Conservation (phyloP, 2,888 invertebrate genomes). For the Drosophila prostipennis region DNA sequence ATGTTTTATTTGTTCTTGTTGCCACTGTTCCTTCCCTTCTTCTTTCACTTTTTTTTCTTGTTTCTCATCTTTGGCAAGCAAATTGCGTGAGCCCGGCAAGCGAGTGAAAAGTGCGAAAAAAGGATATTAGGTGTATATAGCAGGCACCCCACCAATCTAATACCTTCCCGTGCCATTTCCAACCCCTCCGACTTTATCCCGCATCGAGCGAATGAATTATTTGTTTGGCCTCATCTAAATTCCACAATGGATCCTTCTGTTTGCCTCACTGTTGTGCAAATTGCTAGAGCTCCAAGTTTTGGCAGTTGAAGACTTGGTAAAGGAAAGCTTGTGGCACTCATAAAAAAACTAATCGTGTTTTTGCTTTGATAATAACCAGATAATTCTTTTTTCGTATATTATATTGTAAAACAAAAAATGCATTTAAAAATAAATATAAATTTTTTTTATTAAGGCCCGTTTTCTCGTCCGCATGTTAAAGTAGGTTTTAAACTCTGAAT, state of each 20-base stretch:
- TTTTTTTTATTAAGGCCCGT: too few relatives aligned
- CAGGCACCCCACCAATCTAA: slow-evolving; percentile 16
- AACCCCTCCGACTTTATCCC: slow-evolving; percentile 21
- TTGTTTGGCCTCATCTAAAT: slow-evolving; percentile 73
- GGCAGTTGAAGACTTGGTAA: slow-evolving; percentile 21
- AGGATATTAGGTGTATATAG: slow-evolving; percentile 47
- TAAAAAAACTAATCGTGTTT: background rate
- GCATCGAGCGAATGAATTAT: slow-evolving; percentile 78
- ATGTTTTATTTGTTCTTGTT: slow-evolving; percentile 81
- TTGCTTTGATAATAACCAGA: background rate
- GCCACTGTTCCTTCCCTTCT: slow-evolving; percentile 43
- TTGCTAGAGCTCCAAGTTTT: slow-evolving; percentile 30
- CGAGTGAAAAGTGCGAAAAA: slow-evolving; percentile 44
- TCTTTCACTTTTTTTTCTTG: slow-evolving; percentile 14
- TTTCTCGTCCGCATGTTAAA: too few relatives aligned
- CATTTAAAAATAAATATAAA: too few relatives aligned
- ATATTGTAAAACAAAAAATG: too few relatives aligned
- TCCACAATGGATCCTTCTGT: slow-evolving; percentile 47
- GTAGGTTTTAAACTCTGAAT: too few relatives aligned
- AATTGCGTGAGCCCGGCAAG: slow-evolving; percentile 73
- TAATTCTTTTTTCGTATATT: background rate
- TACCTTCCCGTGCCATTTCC: slow-evolving; percentile 14
- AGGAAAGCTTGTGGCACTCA: background rate
- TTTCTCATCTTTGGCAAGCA: slow-evolving; percentile 59
- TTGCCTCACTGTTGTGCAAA: slow-evolving; percentile 45